Percentiles rank a stretch among this genome's conserved stretches.
Conservation (phyloP, 2,797 vertebrate genomes). For the Rhynchonycteris naso region DNA sequence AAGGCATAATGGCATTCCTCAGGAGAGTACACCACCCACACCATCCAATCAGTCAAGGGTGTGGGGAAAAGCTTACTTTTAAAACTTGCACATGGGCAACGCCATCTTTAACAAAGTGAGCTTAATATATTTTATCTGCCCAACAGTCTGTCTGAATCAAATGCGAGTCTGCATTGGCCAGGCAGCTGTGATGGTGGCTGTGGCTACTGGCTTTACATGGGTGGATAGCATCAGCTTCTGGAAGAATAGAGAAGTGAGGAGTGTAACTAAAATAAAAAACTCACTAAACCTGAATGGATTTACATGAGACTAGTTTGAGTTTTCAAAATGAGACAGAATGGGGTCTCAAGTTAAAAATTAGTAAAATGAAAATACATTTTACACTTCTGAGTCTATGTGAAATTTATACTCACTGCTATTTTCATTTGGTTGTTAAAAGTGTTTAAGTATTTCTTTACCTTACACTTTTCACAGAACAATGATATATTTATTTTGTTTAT, state of each 20-base stretch:
- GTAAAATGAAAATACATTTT: background rate
- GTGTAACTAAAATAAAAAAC: background rate
- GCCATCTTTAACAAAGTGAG: too few relatives aligned
- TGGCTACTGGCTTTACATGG: too few relatives aligned
- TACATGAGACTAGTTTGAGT: background rate
- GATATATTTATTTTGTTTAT: background rate
- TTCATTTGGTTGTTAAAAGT: background rate
- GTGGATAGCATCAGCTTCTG: background rate
- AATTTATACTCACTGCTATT: background rate
- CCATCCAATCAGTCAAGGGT: too few relatives aligned
- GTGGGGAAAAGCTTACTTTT: too few relatives aligned
- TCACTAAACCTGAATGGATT: background rate
- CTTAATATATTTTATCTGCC: too few relatives aligned
- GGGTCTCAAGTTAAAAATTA: background rate
- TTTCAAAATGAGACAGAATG: background rate
- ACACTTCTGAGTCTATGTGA: background rate
- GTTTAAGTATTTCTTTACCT: background rate
- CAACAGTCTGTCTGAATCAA: too few relatives aligned
- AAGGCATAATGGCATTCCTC: too few relatives aligned
- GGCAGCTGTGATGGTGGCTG: too few relatives aligned
- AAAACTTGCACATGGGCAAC: too few relatives aligned
- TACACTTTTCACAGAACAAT: background rate
- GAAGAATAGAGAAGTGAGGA: background rate
- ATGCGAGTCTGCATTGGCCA: too few relatives aligned
- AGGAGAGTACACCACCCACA: too few relatives aligned